phyloP scores from a whole-genome alignment of 2,113 vertebrate genomes.

The Chamaea fasciata region DNA sequence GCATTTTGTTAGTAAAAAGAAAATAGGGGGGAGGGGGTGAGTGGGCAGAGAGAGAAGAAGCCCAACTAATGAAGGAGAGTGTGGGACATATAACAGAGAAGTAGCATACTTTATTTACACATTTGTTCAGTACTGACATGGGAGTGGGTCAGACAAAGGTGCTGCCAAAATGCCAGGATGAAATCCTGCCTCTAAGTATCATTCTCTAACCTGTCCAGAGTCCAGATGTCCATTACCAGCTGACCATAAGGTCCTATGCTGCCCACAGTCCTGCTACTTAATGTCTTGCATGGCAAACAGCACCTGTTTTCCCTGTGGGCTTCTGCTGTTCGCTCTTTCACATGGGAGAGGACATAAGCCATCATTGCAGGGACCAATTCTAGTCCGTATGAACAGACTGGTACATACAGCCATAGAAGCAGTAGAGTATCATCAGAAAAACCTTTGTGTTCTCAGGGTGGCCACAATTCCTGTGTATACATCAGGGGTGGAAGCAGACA shows the following conservation, averaged over 20 bases:
- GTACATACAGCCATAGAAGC: neutral
- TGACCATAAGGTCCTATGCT: neutral
- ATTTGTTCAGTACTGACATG: neutral
- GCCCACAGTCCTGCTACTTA: rapidly evolving
- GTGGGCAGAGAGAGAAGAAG: neutral
- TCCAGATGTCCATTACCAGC: rapidly evolving
- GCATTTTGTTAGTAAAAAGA: neutral
- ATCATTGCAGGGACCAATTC: rapidly evolving
- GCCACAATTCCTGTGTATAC: neutral
- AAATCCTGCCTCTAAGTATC: neutral
- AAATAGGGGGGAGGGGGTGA: neutral
- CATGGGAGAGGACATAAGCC: neutral
- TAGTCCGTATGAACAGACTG: neutral
- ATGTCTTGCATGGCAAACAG: neutral
- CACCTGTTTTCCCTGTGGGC: rapidly evolving
- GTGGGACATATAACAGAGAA: neutral
- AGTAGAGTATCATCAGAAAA: neutral
- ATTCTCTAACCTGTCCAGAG: neutral
- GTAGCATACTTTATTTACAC: neutral
- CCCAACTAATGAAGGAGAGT: neutral
- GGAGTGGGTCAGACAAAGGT: neutral
- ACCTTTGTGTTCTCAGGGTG: neutral
- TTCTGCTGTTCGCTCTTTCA: neutral
- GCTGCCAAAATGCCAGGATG: neutral
- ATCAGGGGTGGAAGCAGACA: neutral